Base-by-base conservation (phyloP, 2,113 vertebrate species). In the Nothobranchius kuhntae region DNA sequence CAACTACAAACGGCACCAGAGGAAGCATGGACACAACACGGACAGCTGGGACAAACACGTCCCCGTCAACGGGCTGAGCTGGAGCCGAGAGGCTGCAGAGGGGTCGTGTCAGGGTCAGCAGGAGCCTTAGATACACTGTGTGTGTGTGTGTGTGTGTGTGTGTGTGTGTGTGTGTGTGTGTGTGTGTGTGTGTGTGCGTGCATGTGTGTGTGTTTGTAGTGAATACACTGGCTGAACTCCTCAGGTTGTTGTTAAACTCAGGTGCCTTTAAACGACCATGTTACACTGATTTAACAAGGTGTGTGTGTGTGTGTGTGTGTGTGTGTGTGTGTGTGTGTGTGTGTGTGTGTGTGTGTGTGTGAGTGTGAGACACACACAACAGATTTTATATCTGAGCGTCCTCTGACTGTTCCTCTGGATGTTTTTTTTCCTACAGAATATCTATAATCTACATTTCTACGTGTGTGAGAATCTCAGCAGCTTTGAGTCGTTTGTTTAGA, bases 1-100 rank as follows among this genome's bases (percentile, higher is more conserved):
- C 93, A 99, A 99, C 92, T 99, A 99, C 92, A 99, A 99, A 73
- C 94, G 97, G n/a, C 97, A 98, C 88, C 96, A 98, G 92, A 95
- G 96, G 89, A 96, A 97, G 65, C 96, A 99, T 0, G 93, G 95
- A 42, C 95, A 95, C 65, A 75, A 93, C 6, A 82, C 93, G 0
- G 94, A 94, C 77, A 92, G 88, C 86, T 97, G 95, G 95, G 94
- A 87, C 55, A 93, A 93, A 35, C 79, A 77, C 46, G 26, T 53
- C 0, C 72, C 80, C 15, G 7, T 35, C 46, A 56, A 60, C 24
- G 59, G 84, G 15, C 66, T 59, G 2, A n/a, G 69, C 75, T 77
- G 83, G 79, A 53, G 36, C 36, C 15, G 2, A n/a, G 69, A 53
- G 44, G 12, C 53, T 6, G 61, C 58, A 63, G 73, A 77, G 51